Evolutionary conservation across 35 echinoderm and acorn worm genomes (phyloP), one percentile per base, ranked within the genome.

Genomic region (Stichopus chloronotus): DNA sequence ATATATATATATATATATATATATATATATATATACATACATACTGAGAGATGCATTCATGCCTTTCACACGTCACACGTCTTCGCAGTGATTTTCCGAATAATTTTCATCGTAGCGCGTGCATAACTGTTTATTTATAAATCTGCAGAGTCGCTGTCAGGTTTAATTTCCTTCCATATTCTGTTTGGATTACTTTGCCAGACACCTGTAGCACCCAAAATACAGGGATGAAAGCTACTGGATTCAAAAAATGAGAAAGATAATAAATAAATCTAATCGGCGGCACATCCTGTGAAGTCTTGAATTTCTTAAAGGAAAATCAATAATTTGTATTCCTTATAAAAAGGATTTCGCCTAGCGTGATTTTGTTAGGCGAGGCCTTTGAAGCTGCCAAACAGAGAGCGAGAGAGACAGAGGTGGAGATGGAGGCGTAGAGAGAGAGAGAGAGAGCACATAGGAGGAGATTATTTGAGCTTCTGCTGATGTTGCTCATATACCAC

Each of bases 251-350:
- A 74, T 74, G 22, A 74, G 69, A 74, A 74, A 20, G 22, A 74
- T 74, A 74, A 74, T 74, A 74, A 74, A 74, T 74, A 74, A 74
- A 74, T 74, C 69, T 74, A 74, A 74, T 74, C 69, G 13, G 69
- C 69, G 69, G 69, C 69, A 74, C 69, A 4, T 74, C 69, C 69
- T 74, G 69, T 74, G 69, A 74, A 74, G 69, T 74, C 69, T 74
- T 74, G 69, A 74, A 74, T 74, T 74, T 21, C 69, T 74, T 21
- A 74, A 74, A n/a, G 30, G 30, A 5, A 74, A 74, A 74, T 74
- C 69, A 74, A 74, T 74, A 74, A 24, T 72, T 11, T 72, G 21
- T 11, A 72, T 72, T 72, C 16, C 68, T 72, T 72, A 72, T 72
- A 72, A n/a, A n/a, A 72, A 72, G 16, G 9, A 72, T 72, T 17